Conservation (phyloP, 2,797 vertebrate species). For the Catostomus latipinnis region DNA sequence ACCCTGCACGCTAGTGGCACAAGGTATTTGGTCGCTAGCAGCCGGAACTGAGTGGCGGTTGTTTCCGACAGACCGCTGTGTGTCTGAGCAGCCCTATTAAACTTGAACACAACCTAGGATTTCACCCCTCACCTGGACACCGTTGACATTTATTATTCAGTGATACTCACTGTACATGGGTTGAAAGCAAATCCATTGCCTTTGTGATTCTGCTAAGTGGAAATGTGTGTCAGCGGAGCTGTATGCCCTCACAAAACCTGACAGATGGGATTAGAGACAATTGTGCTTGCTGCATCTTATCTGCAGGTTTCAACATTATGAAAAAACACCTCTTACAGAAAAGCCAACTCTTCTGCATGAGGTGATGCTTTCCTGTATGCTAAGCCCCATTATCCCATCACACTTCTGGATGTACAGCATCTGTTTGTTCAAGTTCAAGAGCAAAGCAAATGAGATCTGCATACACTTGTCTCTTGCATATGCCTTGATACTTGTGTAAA, state of each 20-base stretch:
- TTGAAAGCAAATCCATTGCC: slow-evolving; percentile 49
- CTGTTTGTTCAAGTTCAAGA: slow-evolving; percentile 29
- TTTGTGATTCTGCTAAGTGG: slow-evolving; percentile 45
- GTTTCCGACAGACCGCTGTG: no score
- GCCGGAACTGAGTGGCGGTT: no score
- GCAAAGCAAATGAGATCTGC: neutral
- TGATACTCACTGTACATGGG: slow-evolving; percentile 36
- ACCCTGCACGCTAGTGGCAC: no score
- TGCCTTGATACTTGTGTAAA: neutral
- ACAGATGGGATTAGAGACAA: slow-evolving; percentile 50
- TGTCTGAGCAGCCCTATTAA: neutral
- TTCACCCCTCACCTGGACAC: slow-evolving; percentile 28
- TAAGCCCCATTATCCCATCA: slow-evolving; percentile 15
- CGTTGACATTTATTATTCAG: slow-evolving; percentile 26
- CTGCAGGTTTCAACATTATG: slow-evolving; percentile 45
- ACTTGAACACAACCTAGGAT: slow-evolving; percentile 6
- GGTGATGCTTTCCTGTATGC: slow-evolving; percentile 33
- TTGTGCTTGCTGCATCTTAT: slow-evolving; percentile 47
- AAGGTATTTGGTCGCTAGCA: no score
- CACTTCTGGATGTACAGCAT: neutral
- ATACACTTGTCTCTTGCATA: neutral
- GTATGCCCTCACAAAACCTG: slow-evolving; percentile 47
- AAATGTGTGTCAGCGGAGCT: slow-evolving; percentile 50
- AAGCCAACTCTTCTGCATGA: neutral
- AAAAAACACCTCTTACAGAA: slow-evolving; percentile 30